Base-by-base conservation (phyloP, 2,888 invertebrate species). In the Rhingia rostrata region DNA sequence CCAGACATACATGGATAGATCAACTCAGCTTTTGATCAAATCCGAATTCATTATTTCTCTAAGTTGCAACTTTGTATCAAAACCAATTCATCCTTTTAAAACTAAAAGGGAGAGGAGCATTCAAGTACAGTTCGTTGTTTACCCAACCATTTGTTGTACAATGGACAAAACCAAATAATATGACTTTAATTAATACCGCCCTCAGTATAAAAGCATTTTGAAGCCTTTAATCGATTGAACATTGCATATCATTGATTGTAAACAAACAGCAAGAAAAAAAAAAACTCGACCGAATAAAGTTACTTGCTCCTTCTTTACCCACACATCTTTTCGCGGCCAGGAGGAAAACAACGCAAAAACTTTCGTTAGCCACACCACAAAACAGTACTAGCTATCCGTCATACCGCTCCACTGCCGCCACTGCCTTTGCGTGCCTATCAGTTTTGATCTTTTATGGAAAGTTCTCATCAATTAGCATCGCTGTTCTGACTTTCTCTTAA, bases 381-480 rank as follows among this genome's bases (percentile, higher is more conserved):
- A 22, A 33, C 47, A 41, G 33, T 47, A 70, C 51, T 32, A 67
- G 53, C 14, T 9, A 35, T 12, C 12, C 0, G 43, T 32, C 37
- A 69, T 7, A 32, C 33, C 35, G 10, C 41, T 22, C 37, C 12
- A 56, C 35, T 14, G 53, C 30, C 30, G 54, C 35, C 5, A 5
- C 66, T 43, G 45, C 64, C 10, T 5, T 61, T 43, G 58, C 64
- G 39, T 58, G 60, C 60, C 58, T 53, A 84, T 66, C 69, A 80
- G 64, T 74, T 84, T 81, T 74, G 56, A 58, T 75, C 74, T 81
- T 77, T 56, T 84, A 85, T 79, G 80, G 83, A 86, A 86, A 86
- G 84, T 87, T 86, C 87, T 87, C 87, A 86, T 87, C 87, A 86
- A 86, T 87, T 87, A 87, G 80, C 86, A 80, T 73, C 75, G 80